Evolutionary conservation across 2,888 invertebrate genomes (phyloP).

Genomic region (Notodonta ziczac): DNA sequence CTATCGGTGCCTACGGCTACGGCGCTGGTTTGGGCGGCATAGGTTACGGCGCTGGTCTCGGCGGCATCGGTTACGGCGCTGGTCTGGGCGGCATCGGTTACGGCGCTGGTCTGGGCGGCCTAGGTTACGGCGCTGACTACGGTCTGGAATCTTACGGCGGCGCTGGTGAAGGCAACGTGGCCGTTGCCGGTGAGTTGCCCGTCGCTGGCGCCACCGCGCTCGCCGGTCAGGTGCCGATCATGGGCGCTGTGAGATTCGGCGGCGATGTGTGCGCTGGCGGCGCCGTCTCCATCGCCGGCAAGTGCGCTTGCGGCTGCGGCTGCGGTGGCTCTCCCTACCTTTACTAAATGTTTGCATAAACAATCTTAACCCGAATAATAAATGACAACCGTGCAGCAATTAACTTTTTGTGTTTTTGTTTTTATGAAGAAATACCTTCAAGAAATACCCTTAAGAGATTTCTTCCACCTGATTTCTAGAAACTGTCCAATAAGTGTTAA

Average conservation of each 20-base stretch:
- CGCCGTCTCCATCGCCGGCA: slow-evolving; percentile 42
- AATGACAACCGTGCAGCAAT: no score
- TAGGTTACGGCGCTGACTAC: slow-evolving; percentile 21
- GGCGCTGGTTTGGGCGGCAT: slow-evolving; percentile 23
- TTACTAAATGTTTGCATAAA: no score
- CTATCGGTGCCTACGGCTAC: slow-evolving; percentile 10
- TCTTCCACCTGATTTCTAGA: no score
- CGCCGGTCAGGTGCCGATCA: slow-evolving; percentile 42
- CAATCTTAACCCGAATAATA: no score
- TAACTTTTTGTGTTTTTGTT: no score
- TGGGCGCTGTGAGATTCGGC: slow-evolving; percentile 32
- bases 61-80: slow-evolving; percentile 8
- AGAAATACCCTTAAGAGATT: no score
- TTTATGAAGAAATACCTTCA: no score
- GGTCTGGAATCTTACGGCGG: slow-evolving; percentile 6
- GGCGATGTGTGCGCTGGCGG: slow-evolving; percentile 45
- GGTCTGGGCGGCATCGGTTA: slow-evolving; percentile 7
- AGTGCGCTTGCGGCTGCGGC: slow-evolving; percentile 38
- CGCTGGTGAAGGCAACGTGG: slow-evolving; percentile 7
- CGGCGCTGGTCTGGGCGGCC: slow-evolving; percentile 16
- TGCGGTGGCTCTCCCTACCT: neutral
- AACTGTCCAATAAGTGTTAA: no score
- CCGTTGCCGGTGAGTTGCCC: slow-evolving; percentile 6
- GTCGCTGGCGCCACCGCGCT: slow-evolving; percentile 6
- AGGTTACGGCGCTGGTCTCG: slow-evolving; percentile 16